Evolutionary conservation across 2,888 invertebrate genomes (phyloP).

Genomic region (Melinopterus prodromus): DNA sequence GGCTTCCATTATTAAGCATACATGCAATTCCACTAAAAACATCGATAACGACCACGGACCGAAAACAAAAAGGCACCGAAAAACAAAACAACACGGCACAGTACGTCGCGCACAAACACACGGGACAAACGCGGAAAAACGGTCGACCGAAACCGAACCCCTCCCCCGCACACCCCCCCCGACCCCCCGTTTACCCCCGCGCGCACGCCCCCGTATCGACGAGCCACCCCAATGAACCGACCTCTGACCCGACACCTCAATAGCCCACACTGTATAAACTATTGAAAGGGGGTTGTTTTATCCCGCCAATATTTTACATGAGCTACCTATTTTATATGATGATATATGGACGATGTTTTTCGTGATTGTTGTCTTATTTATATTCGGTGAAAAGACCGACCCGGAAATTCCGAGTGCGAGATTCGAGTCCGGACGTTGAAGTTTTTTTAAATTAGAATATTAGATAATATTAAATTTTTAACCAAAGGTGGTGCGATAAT

Average conservation of each 20-base stretch:
- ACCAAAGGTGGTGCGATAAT: too few species aligned
- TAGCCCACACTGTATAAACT: constrained; percentile 31
- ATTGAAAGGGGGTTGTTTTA: constrained; percentile 36
- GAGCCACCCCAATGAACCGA: constrained; percentile 9
- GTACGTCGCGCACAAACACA: constrained; percentile 30
- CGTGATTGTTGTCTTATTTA: too few species aligned
- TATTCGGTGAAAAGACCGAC: too few species aligned
- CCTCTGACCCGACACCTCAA: constrained; percentile 5
- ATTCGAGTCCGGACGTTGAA: too few species aligned
- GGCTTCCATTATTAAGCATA: constrained; percentile 58
- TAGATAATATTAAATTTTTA: too few species aligned
- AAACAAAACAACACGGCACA: constrained; percentile 30
- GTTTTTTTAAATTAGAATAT: too few species aligned
- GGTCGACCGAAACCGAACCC: constrained; percentile 28
- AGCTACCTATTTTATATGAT: constrained; percentile 14
- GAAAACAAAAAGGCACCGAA: constrained; percentile 49
- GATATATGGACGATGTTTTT: too few species aligned
- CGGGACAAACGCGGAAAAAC: constrained; percentile 38
- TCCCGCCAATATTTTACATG: constrained; percentile 33
- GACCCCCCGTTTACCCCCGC: not conserved
- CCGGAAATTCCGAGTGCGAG: too few species aligned
- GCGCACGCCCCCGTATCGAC: not conserved
- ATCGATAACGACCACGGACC: constrained; percentile 57
- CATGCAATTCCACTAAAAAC: constrained; percentile 61
- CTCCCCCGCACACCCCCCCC: not conserved